Percentiles rank a stretch among this genome's conserved stretches.
These are phyloP conservation scores for Stichodactyla mertensii DNA, from an alignment of 64 coral and sea anemone genomes.

Conservation along the genomic window DNA sequence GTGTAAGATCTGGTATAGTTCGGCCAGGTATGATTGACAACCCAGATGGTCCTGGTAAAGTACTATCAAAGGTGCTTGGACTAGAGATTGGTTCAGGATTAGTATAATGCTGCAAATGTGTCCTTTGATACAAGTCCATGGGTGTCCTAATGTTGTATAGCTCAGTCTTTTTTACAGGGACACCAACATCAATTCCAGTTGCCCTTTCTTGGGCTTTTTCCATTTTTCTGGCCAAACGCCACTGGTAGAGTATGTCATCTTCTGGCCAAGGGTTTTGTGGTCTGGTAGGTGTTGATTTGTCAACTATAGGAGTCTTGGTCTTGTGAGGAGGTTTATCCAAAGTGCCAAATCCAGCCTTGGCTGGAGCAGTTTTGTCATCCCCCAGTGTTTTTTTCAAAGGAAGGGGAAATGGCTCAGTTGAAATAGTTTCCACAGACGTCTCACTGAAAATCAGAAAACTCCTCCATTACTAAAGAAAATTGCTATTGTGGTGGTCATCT, in stretches of 20 bases:
- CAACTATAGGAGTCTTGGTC: background rate
- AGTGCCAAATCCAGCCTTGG: background rate
- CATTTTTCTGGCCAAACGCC: constrained; percentile 91
- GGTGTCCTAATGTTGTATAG: background rate
- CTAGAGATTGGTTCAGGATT: background rate
- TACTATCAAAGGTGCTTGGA: background rate
- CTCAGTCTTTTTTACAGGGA: background rate
- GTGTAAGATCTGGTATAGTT: background rate
- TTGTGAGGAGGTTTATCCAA: background rate
- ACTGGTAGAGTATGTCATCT: constrained; percentile 97
- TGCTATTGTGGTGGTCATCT: too few relatives aligned
- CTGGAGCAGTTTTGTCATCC: background rate
- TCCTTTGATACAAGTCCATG: background rate
- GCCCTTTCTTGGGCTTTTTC: constrained; percentile 79
- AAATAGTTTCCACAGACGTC: constrained; percentile 61
- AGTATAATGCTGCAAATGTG: background rate
- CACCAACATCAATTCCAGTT: background rate
- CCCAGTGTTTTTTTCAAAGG: constrained; percentile 12
- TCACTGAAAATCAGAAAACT: constrained; percentile 56
- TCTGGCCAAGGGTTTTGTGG: constrained; percentile 53
- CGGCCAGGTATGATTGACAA: background rate
- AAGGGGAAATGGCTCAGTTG: constrained; percentile 40
- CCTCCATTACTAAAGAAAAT: background rate
- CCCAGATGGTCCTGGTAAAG: background rate
- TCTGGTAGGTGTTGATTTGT: background rate